These are phyloP conservation scores for Daboia siamensis DNA, from an alignment of 2,113 vertebrate species.

Conservation along the genomic window DNA sequence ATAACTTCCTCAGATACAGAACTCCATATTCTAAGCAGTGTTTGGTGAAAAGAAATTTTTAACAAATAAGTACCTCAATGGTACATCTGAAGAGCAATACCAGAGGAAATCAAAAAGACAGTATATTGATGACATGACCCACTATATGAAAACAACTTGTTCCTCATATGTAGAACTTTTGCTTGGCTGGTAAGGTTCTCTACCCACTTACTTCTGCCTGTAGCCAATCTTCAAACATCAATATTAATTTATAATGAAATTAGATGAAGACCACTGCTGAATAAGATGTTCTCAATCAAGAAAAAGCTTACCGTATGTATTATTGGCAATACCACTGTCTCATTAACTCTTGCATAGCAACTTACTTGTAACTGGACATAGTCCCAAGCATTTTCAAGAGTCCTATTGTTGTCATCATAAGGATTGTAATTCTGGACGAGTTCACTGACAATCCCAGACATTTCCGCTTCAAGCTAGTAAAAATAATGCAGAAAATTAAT, in stretches of 20 bases:
- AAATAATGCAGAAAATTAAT: background rate
- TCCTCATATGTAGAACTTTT: background rate
- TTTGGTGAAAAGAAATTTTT: background rate
- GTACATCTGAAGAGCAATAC: background rate
- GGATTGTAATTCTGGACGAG: slow-evolving; percentile 75
- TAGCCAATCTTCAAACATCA: background rate
- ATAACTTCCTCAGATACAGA: background rate
- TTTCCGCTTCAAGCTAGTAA: slow-evolving; percentile 77
- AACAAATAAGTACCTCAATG: background rate
- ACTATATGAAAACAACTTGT: background rate
- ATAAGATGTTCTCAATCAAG: background rate
- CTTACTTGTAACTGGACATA: slow-evolving; percentile 85
- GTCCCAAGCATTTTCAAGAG: slow-evolving; percentile 82
- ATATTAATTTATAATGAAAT: background rate
- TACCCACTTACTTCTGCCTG: background rate
- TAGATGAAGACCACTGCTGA: background rate
- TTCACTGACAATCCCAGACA: slow-evolving; percentile 64
- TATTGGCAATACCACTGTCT: background rate
- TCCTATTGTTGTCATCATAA: slow-evolving; percentile 48
- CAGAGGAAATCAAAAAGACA: background rate
- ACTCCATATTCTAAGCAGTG: background rate
- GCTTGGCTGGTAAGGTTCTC: background rate
- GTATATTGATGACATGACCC: background rate
- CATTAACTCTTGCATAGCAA: background rate
- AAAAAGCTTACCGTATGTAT: background rate